Conservation (phyloP, 2,113 vertebrate genomes). For the Erythrolamprus reginae region DNA sequence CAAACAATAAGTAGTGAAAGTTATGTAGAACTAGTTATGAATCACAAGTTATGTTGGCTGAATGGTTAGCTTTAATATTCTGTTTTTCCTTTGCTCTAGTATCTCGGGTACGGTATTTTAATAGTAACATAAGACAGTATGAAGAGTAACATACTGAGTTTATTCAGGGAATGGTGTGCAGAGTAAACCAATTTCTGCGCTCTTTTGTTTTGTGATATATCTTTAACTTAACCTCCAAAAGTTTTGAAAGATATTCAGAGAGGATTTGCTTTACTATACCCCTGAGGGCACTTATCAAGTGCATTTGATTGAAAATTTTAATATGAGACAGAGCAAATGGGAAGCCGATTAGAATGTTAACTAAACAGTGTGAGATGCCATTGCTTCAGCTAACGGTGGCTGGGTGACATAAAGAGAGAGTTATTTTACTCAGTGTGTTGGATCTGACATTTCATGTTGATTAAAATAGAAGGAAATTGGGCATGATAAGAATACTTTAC, state of each 20-base stretch:
- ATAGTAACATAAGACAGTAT: constrained; percentile 36
- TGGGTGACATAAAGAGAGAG: constrained; percentile 54
- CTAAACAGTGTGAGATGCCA: constrained; percentile 34
- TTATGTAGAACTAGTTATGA: constrained; percentile 41
- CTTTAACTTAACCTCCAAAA: constrained; percentile 37
- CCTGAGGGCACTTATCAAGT: constrained; percentile 59
- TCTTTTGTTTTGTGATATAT: background rate
- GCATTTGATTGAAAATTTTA: constrained; percentile 61
- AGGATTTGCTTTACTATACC: constrained; percentile 58
- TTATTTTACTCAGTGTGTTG: constrained; percentile 66
- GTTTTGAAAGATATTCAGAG: constrained; percentile 46
- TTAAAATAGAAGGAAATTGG: constrained; percentile 58
- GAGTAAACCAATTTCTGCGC: constrained; percentile 51
- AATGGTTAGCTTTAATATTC: constrained; percentile 42
- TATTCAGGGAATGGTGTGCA: constrained; percentile 45
- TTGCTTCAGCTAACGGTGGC: constrained; percentile 46
- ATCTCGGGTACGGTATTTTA: constrained; percentile 48
- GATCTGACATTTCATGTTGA: constrained; percentile 57
- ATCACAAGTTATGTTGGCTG: too few species aligned
- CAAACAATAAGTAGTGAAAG: constrained; percentile 44
- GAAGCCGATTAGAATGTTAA: constrained; percentile 63
- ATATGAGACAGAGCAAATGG: constrained; percentile 61
- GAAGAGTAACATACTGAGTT: constrained; percentile 35
- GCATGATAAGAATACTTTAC: constrained; percentile 36
- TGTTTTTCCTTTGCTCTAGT: constrained; percentile 12